These are phyloP conservation scores for Chiroxiphia lanceolata DNA, from an alignment of 2,797 vertebrate genomes.

Conservation along the genomic window DNA sequence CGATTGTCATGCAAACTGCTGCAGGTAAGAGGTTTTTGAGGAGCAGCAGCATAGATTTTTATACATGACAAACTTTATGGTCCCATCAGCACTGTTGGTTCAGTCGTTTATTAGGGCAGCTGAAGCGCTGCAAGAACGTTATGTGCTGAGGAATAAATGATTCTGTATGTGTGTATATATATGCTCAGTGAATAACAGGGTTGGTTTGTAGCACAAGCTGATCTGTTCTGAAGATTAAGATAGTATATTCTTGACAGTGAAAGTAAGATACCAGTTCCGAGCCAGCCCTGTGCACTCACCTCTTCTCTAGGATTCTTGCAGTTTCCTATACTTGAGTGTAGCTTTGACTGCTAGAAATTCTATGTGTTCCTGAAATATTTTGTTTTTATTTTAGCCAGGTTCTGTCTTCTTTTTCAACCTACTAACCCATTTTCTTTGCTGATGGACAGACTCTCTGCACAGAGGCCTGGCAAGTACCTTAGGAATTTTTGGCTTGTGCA, in stretches of 20 bases:
- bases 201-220: not conserved
- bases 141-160: not conserved
- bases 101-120: not conserved
- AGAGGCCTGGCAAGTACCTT: not conserved
- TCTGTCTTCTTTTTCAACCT: not conserved
- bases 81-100: not conserved
- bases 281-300: not conserved
- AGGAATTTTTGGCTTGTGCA: not conserved
- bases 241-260: accelerated
- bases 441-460: not conserved
- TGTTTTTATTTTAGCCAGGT: accelerated
- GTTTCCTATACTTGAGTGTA: not conserved
- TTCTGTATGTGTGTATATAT: not conserved
- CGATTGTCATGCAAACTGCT: not conserved
- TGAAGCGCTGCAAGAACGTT: not conserved
- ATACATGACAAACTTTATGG: not conserved
- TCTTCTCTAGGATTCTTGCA: not conserved
- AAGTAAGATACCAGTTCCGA: not conserved
- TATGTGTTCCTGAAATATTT: not conserved
- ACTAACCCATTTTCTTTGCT: not conserved
- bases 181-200: not conserved
- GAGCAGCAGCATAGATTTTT: not conserved
- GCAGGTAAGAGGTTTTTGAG: not conserved
- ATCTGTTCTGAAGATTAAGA: not conserved
- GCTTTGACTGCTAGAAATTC: not conserved